Percentiles rank a stretch among this genome's conserved stretches.
These are phyloP conservation scores for Heptranchias perlo DNA, from an alignment of 2,113 vertebrate species.

Conservation along the genomic window DNA sequence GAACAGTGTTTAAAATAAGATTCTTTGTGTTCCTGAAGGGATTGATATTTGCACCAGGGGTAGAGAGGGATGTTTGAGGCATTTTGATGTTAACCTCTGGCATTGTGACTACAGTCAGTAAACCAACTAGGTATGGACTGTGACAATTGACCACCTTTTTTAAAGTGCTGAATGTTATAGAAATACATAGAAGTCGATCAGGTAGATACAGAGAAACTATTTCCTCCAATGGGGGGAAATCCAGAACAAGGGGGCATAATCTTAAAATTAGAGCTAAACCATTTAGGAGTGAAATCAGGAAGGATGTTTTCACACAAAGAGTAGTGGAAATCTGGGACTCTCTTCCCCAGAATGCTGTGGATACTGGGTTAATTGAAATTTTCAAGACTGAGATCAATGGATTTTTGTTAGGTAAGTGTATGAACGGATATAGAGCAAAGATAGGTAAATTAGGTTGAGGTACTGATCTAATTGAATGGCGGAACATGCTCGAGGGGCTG, in stretches of 20 bases:
- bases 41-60: background rate
- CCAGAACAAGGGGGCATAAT: too few species aligned
- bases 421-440: background rate
- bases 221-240: background rate
- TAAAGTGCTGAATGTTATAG: background rate
- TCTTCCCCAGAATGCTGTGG: background rate
- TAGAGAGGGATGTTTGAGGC: background rate
- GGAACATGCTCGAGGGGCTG: background rate
- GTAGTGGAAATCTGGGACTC: background rate
- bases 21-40: background rate
- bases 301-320: too few species aligned
- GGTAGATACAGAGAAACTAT: background rate
- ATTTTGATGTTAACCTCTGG: background rate
- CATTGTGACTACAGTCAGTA: background rate
- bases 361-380: background rate
- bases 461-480: background rate
- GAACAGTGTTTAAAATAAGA: background rate
- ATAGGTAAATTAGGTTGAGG: background rate
- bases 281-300: too few species aligned
- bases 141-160: background rate
- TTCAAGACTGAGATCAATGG: background rate
- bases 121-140: background rate
- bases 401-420: background rate
- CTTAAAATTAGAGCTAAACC: background rate
- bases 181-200: background rate